Evolutionary conservation across 2,888 invertebrate genomes (phyloP), one percentile per base, ranked within the genome.

Genomic region (Busseola fusca): DNA sequence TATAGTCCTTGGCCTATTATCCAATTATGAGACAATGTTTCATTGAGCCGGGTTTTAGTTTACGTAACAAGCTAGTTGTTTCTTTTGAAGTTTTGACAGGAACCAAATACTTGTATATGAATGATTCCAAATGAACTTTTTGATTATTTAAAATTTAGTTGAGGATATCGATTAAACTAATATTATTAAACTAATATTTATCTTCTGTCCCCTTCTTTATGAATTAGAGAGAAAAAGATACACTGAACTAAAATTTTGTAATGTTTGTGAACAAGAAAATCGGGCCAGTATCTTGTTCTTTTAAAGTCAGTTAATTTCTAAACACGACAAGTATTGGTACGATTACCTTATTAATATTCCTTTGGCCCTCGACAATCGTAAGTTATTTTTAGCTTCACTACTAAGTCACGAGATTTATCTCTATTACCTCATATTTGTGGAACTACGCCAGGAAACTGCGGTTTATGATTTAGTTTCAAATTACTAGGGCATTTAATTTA

Each of bases 401-500:
- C 12, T 5, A 40, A 25, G 48, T 82, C 82, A 74, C 64, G 82
- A 56, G 48, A 67, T 72, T 57, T 68, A 67, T 67, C 63, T 56
- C 50, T 59, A 57, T 80, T 80, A 68, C 77, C 69, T 76, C 72
- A 70, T 27, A 69, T 64, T 71, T 66, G 66, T 80, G 83, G 83
- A 80, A 80, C 81, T 56, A 30, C 64, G 80, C 81, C 83, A 80
- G 83, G 71, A 74, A 78, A 68, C 58, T 18, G 37, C 1, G 37
- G 34, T 69, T 80, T 79, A 79, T 57, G 82, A 69, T 66, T 66
- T 60, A 57, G 69, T 82, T 67, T 69, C 37, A 60, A 66, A 74
- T 60, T 40, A 52, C 45, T 66, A 50, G 25, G 27, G 1, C 27
- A n/a, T 64, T 67, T 73, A 16, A 45, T 59, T 30, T 70, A 45